These are phyloP conservation scores for Hemithea aestivaria DNA, from an alignment of 2,888 invertebrate species.

Conservation along the genomic window DNA sequence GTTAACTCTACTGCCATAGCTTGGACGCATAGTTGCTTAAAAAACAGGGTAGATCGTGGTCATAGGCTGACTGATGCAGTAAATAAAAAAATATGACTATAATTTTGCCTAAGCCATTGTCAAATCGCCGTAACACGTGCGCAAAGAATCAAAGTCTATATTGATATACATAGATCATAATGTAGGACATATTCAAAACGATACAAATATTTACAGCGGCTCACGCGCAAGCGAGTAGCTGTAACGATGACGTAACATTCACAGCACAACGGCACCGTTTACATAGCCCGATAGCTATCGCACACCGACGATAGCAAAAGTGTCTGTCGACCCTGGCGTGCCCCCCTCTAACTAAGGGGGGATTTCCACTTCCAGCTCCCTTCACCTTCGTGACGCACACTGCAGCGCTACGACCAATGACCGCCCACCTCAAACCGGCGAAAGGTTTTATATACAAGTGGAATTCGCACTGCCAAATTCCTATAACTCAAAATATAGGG, in stretches of 20 bases:
- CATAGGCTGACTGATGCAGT: no score
- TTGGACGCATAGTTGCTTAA: no score
- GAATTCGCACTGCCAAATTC: conserved; percentile 79
- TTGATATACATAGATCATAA: no score
- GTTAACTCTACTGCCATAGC: no score
- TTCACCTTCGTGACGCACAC: conserved; percentile 70
- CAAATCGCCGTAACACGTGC: no score
- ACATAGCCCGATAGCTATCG: conserved; percentile 54
- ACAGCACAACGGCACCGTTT: conserved; percentile 50
- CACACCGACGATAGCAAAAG: conserved; percentile 70
- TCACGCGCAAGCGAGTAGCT: conserved; percentile 20
- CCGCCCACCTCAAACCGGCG: conserved; percentile 74
- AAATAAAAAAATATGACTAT: neutral
- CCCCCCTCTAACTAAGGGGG: conserved; percentile 45
- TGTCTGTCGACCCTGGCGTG: conserved; percentile 74
- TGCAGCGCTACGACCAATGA: conserved; percentile 64
- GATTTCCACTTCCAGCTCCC: conserved; percentile 61
- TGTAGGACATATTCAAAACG: no score
- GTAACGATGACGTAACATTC: conserved; percentile 52
- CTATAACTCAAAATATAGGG: conserved; percentile 82
- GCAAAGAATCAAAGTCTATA: no score
- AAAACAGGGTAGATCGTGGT: no score
- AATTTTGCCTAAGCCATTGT: no score
- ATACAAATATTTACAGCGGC: neutral
- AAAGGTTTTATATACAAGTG: conserved; percentile 83